phyloP scores from a whole-genome alignment of 2,888 invertebrate species.

The Drosophila testacea region DNA sequence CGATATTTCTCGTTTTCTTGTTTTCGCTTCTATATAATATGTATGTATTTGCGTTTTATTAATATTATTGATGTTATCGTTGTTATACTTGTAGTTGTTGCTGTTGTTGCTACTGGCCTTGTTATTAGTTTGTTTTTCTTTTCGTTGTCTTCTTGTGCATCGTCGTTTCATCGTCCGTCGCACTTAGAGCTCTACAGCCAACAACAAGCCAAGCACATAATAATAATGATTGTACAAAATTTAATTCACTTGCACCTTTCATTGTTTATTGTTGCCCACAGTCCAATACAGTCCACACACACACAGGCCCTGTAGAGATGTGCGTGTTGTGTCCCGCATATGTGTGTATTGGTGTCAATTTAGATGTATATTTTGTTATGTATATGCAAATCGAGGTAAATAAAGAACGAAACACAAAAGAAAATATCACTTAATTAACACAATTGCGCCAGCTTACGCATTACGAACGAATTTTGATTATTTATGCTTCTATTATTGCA shows the following conservation, averaged over 20 bases:
- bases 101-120: conserved; percentile 27
- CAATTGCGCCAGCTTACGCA: conserved; percentile 17
- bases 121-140: conserved; percentile 64
- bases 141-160: conserved; percentile 59
- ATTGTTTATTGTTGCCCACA: conserved; percentile 45
- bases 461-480: conserved; percentile 24
- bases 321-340: conserved; percentile 16
- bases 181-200: conserved; percentile 45
- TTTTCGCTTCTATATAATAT: conserved; percentile 31
- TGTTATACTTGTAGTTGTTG: conserved; percentile 23
- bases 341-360: conserved; percentile 21
- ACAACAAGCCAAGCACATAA: conserved; percentile 47
- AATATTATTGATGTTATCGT: conserved; percentile 16
- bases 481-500: conserved; percentile 19
- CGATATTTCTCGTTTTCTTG: conserved; percentile 43
- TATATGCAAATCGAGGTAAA: conserved; percentile 19
- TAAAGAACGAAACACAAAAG: conserved; percentile 20
- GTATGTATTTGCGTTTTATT: conserved; percentile 33
- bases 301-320: conserved; percentile 18
- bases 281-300: conserved; percentile 19
- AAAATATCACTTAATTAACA: conserved; percentile 34
- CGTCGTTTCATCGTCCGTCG: conserved; percentile 50
- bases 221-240: conserved; percentile 56
- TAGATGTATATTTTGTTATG: conserved; percentile 9
- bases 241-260: conserved; percentile 66